Evolutionary conservation across 2,888 invertebrate genomes (phyloP), one percentile per base, ranked within the genome.

Genomic region (Lithosia quadra): DNA sequence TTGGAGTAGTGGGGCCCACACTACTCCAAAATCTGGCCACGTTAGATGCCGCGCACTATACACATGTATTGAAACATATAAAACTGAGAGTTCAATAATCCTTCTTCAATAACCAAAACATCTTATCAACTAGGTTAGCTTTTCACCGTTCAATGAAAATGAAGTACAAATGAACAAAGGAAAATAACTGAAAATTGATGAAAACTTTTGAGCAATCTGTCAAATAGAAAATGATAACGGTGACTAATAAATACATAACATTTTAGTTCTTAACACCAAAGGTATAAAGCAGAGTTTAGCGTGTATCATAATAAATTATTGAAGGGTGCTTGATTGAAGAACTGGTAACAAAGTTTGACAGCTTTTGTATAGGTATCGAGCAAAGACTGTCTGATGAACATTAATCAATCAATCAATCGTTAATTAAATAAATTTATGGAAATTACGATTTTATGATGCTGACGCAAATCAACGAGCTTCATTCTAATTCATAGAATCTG

Each of bases 391-490:
- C 71, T 84, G 78, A 84, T 81, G 84, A 79, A 77, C 80, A 79
- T 83, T 82, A 83, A 85, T 84, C 82, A 85, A 85, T 85, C 84
- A 85, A 85, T 85, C 85, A 82, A 83, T 85, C 85, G 81, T 58
- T 78, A 79, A 77, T 78, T 79, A 79, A 82, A 79, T 79, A 70
- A 79, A 78, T 84, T 73, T 68, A 74, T 75, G 63, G 69, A 75
- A 73, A 74, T 75, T 69, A 68, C 39, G 65, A 75, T 71, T 77
- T 79, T 63, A 56, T 63, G 68, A 69, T 65, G 72, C 61, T 68
- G 56, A n/a, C 63, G 63, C 39, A 62, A 72, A 73, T 76, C 70
- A 68, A 71, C 49, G 60, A 63, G 58, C 58, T 70, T 72, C 39
- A 63, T 63, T 49, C 33, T 71, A 57, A 66, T 79, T 67, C 59